Evolutionary conservation across 2,797 vertebrate genomes (phyloP).

Genomic region (Peromyscus eremicus): DNA sequence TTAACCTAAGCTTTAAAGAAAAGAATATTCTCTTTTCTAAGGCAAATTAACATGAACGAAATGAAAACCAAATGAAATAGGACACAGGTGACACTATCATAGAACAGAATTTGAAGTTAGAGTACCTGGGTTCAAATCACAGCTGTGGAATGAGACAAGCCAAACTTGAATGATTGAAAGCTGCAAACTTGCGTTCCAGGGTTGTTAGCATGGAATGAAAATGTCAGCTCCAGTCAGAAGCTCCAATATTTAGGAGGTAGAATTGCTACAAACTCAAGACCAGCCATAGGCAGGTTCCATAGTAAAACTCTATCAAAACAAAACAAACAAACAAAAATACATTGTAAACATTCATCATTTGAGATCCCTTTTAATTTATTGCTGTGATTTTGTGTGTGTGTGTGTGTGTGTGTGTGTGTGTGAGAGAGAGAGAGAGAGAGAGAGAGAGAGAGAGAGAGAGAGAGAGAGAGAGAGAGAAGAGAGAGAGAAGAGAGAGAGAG

Average conservation of each 20-base stretch:
- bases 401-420: not conserved
- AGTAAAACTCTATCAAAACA: not conserved
- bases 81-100: not conserved
- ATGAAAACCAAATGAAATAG: slow-evolving; percentile 7
- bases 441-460: too few species aligned
- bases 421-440: too few species aligned
- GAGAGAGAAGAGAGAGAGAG: too few species aligned
- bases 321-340: not conserved
- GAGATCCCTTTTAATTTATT: not conserved
- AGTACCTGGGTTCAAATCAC: not conserved
- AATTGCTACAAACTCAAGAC: not conserved
- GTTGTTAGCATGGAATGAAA: not conserved
- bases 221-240: not conserved
- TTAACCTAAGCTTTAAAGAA: not conserved
- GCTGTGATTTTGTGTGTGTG: not conserved
- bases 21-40: not conserved
- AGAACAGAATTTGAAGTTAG: not conserved
- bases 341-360: not conserved
- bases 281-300: not conserved
- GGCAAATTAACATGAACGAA: slow-evolving; percentile 8
- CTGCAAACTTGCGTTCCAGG: not conserved
- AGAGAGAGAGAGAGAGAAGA: too few species aligned
- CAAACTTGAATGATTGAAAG: not conserved
- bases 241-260: not conserved
- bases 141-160: not conserved